These are phyloP conservation scores for Torymus tubicola DNA, from an alignment of 2,888 invertebrate species.

Conservation along the genomic window DNA sequence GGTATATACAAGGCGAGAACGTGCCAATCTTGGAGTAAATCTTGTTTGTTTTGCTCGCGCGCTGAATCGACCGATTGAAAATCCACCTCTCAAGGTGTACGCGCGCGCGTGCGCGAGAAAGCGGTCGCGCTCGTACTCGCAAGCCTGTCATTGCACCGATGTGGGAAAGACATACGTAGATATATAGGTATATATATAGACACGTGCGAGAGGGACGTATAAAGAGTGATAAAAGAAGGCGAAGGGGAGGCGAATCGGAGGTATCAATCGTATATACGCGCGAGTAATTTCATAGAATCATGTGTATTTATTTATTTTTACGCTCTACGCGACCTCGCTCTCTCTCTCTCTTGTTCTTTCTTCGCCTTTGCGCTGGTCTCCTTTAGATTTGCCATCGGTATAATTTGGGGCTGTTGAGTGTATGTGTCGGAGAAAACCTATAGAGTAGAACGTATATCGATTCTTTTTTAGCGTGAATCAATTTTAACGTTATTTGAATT, in stretches of 20 bases:
- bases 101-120: neutral
- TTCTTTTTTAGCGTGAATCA: slow-evolving; percentile 12
- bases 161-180: slow-evolving; percentile 53
- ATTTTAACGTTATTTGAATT: neutral
- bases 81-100: slow-evolving; percentile 20
- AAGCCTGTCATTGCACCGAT: slow-evolving; percentile 56
- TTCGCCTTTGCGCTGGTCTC: neutral
- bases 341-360: neutral
- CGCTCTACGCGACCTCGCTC: slow-evolving; percentile 1
- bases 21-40: slow-evolving; percentile 61
- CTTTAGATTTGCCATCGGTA: slow-evolving; percentile 23
- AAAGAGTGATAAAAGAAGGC: slow-evolving; percentile 53
- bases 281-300: slow-evolving; percentile 56
- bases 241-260: slow-evolving; percentile 30
- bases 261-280: slow-evolving; percentile 53
- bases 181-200: neutral
- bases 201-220: neutral
- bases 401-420: slow-evolving; percentile 35
- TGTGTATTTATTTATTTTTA: slow-evolving; percentile 56
- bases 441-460: neutral
- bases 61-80: slow-evolving; percentile 54
- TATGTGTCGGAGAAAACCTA: neutral
- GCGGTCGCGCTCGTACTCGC: neutral
- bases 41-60: slow-evolving; percentile 66
- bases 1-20: slow-evolving; percentile 26